A percentile compares a stretch with the other conserved stretches of the same genome.
Conservation (phyloP, 2,888 invertebrate species). For the Xestia c-nigrum region DNA sequence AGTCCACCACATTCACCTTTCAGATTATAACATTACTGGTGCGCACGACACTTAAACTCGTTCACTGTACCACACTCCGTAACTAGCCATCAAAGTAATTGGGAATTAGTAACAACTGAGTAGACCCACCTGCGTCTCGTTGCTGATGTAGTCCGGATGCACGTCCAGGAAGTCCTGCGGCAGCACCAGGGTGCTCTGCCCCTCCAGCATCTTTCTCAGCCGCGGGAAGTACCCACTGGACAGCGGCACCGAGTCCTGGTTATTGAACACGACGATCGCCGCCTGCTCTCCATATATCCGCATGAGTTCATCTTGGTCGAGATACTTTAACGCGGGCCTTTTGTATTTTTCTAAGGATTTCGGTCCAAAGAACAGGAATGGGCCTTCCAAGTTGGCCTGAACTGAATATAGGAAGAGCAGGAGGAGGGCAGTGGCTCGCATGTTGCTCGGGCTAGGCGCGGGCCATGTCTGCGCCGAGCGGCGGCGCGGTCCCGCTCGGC, state of each 20-base stretch:
- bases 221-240: conserved; percentile 90
- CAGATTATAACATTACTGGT: not conserved
- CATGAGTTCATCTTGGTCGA: conserved; percentile 90
- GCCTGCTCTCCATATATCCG: conserved; percentile 90
- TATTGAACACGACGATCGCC: conserved; percentile 91
- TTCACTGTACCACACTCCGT: not conserved
- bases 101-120: not conserved
- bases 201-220: conserved; percentile 89
- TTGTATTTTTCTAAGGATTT: conserved; percentile 86
- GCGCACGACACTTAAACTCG: not conserved
- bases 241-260: conserved; percentile 90
- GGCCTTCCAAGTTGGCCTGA: conserved; percentile 89
- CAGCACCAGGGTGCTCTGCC: conserved; percentile 87
- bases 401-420: conserved; percentile 67
- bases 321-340: conserved; percentile 87
- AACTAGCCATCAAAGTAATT: not conserved
- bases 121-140: conserved; percentile 90
- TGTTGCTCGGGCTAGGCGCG: conserved; percentile 49
- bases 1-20: not conserved
- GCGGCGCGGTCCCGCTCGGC: not conserved
- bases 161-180: conserved; percentile 90
- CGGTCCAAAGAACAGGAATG: conserved; percentile 91
- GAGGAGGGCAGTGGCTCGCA: conserved; percentile 55
- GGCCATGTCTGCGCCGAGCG: conserved; percentile 40
- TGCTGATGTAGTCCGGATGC: conserved; percentile 91